Base-by-base conservation (phyloP, 2,888 invertebrate species). In the Cerceris ruficornis region DNA sequence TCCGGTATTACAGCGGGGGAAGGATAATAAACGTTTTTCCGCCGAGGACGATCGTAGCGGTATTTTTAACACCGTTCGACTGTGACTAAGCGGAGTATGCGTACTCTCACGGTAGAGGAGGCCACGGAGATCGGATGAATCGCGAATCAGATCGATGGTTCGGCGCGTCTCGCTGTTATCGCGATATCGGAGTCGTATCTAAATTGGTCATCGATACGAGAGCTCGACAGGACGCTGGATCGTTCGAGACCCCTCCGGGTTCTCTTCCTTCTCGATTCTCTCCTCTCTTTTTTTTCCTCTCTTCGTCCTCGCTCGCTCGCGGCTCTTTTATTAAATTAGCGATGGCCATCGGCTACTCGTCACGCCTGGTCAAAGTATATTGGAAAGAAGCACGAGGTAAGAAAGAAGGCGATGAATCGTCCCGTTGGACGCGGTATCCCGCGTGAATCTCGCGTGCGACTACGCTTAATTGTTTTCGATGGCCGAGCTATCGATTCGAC, bases 191-290 rank as follows among this genome's bases (percentile, higher is more conserved):
- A 61, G 62, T n/a, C 8, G 46, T 83, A 83, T 83, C 83, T 79
- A 77, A 83, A 81, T 84, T 84, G 81, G 79, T 83, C 79, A 81
- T 82, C 86, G 87, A 84, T 86, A 79, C 78, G 82, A 80, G 74
- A 46, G 15, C 46, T 14, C 17, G 79, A 70, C 65, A 41, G 66
- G 54, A 59, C 43, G 42, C 49, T 58, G 52, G 50, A 11, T 58
- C 65, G 61, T 54, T 72, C 59, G 60, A 65, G 66, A 39, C 69
- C 60, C 13, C 58, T 59, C 62, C 62, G 68, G 39, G 60, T 64
- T 49, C 58, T 69, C 49, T 52, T 66, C 42, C 43, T 58, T 39
- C 49, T 60, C 61, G 59, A 60, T 14, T 57, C 59, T 8, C 50
- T 17, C 41, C 17, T 41, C 60, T 50, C 50, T 55, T 65, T 54